These are phyloP conservation scores for Nebria ingens DNA, from an alignment of 1,140 invertebrate genomes.

Conservation along the genomic window DNA sequence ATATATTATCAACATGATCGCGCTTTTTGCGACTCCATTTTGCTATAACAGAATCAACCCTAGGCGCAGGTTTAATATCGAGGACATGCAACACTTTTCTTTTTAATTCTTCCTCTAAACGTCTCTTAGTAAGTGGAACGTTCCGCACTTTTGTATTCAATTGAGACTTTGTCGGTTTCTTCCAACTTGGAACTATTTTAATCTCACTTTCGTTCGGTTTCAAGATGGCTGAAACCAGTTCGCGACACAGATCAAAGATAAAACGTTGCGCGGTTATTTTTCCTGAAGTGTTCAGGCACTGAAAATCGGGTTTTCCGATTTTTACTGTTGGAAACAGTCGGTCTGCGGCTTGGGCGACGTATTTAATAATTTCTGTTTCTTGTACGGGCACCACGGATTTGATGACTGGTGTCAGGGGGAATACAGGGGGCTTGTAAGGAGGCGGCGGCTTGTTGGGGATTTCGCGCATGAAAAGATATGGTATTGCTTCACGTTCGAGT, in stretches of 20 bases:
- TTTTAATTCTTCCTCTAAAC: conserved; percentile 40
- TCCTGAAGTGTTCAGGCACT: not conserved
- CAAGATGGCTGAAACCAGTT: conserved; percentile 45
- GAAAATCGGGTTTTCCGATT: conserved; percentile 27
- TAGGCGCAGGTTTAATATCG: conserved; percentile 42
- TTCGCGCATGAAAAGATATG: conserved; percentile 47
- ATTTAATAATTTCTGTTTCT: conserved; percentile 36
- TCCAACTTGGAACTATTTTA: conserved; percentile 38
- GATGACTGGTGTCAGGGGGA: conserved; percentile 22
- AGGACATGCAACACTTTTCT: conserved; percentile 45
- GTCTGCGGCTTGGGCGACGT: conserved; percentile 36
- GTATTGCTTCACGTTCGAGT: conserved; percentile 43
- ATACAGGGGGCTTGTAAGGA: conserved; percentile 51
- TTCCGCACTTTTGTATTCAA: conserved; percentile 32
- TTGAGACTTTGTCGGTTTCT: conserved; percentile 35
- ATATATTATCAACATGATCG: conserved; percentile 59
- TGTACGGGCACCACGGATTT: conserved; percentile 35
- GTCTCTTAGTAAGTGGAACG: conserved; percentile 31
- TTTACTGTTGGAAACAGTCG: conserved; percentile 37
- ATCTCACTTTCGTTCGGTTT: conserved; percentile 19
- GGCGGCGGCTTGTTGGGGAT: conserved; percentile 65
- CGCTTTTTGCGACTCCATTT: conserved; percentile 57
- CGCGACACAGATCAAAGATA: conserved; percentile 54
- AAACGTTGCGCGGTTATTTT: conserved; percentile 37
- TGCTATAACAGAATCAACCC: conserved; percentile 48